These are phyloP conservation scores for Anthonomus grandis DNA, from an alignment of 1,140 invertebrate species.

Conservation along the genomic window DNA sequence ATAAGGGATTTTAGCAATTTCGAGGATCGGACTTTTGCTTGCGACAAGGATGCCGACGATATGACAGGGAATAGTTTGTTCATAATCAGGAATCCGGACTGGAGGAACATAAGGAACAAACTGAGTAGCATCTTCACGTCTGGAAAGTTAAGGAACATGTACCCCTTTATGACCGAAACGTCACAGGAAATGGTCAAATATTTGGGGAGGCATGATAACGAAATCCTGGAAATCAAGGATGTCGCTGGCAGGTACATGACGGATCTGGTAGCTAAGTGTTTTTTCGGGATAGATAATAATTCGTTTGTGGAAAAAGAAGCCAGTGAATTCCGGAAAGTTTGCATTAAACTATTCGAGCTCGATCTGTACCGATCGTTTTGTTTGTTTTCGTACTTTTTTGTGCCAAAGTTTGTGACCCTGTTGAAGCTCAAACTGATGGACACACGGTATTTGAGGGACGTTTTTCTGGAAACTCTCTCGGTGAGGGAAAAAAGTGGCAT, in stretches of 20 bases:
- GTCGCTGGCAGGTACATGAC: slow-evolving; percentile 34
- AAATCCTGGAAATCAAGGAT: slow-evolving; percentile 34
- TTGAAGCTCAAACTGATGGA: slow-evolving; percentile 41
- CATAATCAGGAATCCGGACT: slow-evolving; percentile 34
- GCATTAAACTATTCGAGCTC: slow-evolving; percentile 33
- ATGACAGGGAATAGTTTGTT: slow-evolving; percentile 40
- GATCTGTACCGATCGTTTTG: slow-evolving; percentile 23
- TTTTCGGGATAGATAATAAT: slow-evolving; percentile 46
- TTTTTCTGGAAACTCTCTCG: slow-evolving; percentile 38
- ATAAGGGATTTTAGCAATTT: slow-evolving; percentile 55
- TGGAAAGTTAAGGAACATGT: slow-evolving; percentile 37
- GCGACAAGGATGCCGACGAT: slow-evolving; percentile 44
- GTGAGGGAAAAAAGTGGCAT: slow-evolving; percentile 40
- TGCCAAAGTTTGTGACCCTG: slow-evolving; percentile 33
- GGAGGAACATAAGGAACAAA: slow-evolving; percentile 34
- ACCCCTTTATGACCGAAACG: slow-evolving; percentile 32
- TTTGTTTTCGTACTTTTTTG: slow-evolving; percentile 39
- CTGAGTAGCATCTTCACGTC: slow-evolving; percentile 36
- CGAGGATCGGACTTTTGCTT: slow-evolving; percentile 39
- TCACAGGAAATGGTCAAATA: slow-evolving; percentile 26
- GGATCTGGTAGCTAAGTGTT: slow-evolving; percentile 37
- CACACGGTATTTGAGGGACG: slow-evolving; percentile 37
- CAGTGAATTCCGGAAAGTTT: slow-evolving; percentile 44
- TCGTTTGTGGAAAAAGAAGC: slow-evolving; percentile 48
- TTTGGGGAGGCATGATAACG: slow-evolving; percentile 18